phyloP scores from a whole-genome alignment of 2,797 vertebrate genomes.

The Sebastes hubbsi region DNA sequence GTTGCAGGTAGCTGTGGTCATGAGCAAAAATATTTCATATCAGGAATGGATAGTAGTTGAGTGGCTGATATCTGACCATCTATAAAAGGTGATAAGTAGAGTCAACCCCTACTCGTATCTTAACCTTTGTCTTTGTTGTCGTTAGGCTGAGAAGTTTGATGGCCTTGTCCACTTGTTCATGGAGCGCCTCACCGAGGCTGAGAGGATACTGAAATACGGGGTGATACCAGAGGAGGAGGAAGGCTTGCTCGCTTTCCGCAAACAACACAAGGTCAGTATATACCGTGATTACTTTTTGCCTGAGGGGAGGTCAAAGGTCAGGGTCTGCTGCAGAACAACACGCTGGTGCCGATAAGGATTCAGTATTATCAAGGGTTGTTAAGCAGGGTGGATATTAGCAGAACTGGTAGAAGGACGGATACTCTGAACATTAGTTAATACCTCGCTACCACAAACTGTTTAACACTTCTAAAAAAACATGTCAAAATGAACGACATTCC shows the following conservation, averaged over 20 bases:
- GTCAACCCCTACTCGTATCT: not conserved
- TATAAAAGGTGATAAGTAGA: not conserved
- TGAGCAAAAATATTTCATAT: not conserved
- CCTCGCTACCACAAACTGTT: not conserved
- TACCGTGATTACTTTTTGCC: not conserved
- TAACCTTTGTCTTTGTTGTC: not conserved
- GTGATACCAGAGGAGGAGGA: conserved; percentile 84
- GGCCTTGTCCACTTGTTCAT: conserved; percentile 85
- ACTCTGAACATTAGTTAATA: not conserved
- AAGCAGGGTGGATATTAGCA: not conserved
- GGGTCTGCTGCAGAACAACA: conserved; percentile 17
- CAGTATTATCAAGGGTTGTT: conserved; percentile 10
- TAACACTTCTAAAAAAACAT: not conserved
- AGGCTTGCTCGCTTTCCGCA: conserved; percentile 75
- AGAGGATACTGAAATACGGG: conserved; percentile 84
- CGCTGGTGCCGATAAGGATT: conserved; percentile 28
- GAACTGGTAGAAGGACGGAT: not conserved
- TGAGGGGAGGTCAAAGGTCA: conserved; percentile 17
- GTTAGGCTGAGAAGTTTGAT: conserved; percentile 88
- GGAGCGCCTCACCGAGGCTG: conserved; percentile 82
- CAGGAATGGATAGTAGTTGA: not conserved
- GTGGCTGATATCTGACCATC: not conserved
- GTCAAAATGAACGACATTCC: too few species aligned
- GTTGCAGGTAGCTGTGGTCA: not conserved
- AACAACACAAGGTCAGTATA: conserved; percentile 83